Evolutionary conservation across 2,797 vertebrate genomes (phyloP).

Genomic region (Ctenosaura bakeri): DNA sequence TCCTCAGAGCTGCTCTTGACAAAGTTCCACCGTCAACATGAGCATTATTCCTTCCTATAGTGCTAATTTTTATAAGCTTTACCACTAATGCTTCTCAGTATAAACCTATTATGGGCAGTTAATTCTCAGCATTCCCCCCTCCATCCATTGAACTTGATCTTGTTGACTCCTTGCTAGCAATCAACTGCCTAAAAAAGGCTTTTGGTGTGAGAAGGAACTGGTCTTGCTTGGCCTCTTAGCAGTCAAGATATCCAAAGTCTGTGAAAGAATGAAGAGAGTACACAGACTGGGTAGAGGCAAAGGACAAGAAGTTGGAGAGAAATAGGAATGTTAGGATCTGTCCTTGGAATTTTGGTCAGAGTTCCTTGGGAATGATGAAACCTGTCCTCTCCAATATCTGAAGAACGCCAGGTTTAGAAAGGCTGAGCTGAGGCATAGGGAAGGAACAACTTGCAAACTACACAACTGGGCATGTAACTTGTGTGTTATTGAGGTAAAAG

Average conservation of each 20-base stretch:
- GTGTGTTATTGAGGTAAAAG: neutral
- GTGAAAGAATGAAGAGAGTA: no score
- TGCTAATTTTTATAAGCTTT: constrained; percentile 7
- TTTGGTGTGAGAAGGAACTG: neutral
- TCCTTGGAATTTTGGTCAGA: neutral
- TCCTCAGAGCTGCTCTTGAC: neutral
- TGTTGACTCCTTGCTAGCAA: neutral
- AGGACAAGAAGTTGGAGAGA: neutral
- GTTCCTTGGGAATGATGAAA: neutral
- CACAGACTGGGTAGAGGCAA: no score
- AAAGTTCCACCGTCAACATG: neutral
- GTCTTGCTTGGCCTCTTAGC: neutral
- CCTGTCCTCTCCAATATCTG: neutral
- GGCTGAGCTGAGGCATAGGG: neutral
- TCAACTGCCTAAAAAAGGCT: neutral
- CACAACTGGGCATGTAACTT: neutral
- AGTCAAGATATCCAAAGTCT: neutral
- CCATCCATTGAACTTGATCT: neutral
- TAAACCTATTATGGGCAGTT: constrained; percentile 9
- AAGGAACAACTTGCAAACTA: neutral
- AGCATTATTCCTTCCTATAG: neutral
- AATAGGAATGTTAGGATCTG: neutral
- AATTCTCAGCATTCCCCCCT: neutral
- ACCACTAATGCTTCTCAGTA: neutral
- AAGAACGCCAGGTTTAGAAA: neutral